phyloP scores from a whole-genome alignment of 2,113 vertebrate species.

The Echinops telfairi region DNA sequence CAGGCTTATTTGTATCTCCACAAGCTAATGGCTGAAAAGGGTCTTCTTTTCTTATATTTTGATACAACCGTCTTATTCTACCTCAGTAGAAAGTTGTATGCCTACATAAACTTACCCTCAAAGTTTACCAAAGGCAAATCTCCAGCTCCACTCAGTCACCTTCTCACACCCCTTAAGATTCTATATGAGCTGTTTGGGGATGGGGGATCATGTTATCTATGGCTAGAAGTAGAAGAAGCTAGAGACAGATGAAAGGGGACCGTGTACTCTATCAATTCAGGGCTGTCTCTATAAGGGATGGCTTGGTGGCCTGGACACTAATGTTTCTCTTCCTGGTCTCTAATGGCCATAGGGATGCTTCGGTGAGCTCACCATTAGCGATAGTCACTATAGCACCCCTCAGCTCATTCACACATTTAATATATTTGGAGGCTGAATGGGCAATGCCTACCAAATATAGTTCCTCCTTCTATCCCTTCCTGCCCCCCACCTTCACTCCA shows the following conservation, averaged over 20 bases:
- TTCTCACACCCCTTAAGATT: neutral
- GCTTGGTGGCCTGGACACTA: neutral
- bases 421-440: neutral
- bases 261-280: neutral
- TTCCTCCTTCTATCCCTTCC: accelerated
- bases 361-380: neutral
- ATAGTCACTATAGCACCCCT: neutral
- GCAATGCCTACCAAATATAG: neutral
- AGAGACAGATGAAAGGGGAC: neutral
- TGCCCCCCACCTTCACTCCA: neutral
- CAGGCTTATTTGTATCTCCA: constrained; percentile 19
- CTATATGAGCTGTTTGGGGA: neutral
- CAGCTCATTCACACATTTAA: neutral
- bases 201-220: neutral
- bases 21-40: constrained; percentile 35
- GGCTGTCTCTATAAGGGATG: neutral
- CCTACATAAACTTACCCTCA: neutral
- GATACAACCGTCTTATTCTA: neutral
- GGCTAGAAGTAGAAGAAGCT: neutral
- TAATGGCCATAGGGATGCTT: neutral
- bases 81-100: neutral
- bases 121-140: neutral
- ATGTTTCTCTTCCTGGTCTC: neutral
- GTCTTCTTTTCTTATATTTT: constrained; percentile 25
- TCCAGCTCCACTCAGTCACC: neutral